Evolutionary conservation across 2,888 invertebrate genomes (phyloP), one percentile per base, ranked within the genome.

Genomic region (Imbricaverruca yamaguchii): DNA sequence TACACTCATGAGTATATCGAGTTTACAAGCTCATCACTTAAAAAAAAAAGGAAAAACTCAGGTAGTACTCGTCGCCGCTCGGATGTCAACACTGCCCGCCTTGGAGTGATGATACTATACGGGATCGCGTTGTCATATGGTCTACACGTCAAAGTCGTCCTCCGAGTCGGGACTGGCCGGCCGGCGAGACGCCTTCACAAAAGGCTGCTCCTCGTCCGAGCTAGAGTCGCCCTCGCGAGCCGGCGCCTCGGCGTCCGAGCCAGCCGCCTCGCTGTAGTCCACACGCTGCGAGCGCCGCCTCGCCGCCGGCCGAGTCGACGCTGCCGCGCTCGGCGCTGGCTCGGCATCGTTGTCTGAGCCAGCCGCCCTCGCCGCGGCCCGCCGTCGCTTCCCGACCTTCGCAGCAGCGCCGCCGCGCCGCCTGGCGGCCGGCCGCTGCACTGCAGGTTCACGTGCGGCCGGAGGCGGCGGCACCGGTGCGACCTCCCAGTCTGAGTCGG

Each of bases 201-300:
- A 69, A 15, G 69, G 69, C 69, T 69, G 69, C 69, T 69, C 69
- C 55, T 74, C 74, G 74, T 74, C 74, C 53, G 74, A 55, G 21
- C 23, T 55, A 1, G 21, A 55, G 74, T 55, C 74, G 55, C 55
- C 74, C 9, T 74, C 55, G 10, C 74, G 69, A 15, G 53, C 13
- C 39, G 69, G 69, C 69, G 69, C 39, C 69, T 69, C 69, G 11
- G 1, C 12, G 11, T 67, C 67, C 11, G 69, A 69, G 39, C 15
- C 74, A 53, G 9, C 74, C 74, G 21, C 10, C 74, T 74, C 74
- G 53, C 55, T 13, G 74, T 74, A 74, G 74, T 21, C 21, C 23
- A 25, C 12, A 6, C 67, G 67, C 67, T 3, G n/a, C 25, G 67
- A 67, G 23, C 25, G 25, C 23, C 67, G 67, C 25, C 23, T 12